Base-by-base conservation (phyloP, 37 sponge, comb jelly and placozoan species). In the Diacarnus erythraeanus region DNA sequence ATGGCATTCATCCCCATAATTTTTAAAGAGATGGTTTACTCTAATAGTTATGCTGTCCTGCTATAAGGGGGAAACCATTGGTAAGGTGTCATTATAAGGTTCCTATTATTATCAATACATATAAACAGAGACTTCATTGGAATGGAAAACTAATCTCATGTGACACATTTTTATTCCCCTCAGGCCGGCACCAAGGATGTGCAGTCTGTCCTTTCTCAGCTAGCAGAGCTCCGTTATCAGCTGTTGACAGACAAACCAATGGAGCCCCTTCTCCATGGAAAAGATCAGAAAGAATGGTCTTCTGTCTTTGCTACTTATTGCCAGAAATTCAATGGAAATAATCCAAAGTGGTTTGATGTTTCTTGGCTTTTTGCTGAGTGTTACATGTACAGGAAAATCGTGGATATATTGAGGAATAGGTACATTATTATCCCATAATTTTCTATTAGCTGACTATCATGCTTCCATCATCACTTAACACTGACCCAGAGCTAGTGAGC, bases 281-380 rank as follows among this genome's bases (percentile, higher is more conserved):
- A 69, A 1, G 95, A 96, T 72, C 40, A 86, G 37, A 42, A 84
- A 41, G 38, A 78, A 59, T 98, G 99, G 99, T 77, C 80, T 3
- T 72, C 59, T 42, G 87, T 83, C 39, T 71, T 80, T 27, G 74
- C 81, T 21, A 35, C 38, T 18, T 83, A 80, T 65, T 36, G 77
- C 30, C 29, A 78, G 59, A 72, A 67, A 67, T 77, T 78, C 35
- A 44, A 72, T 17, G 87, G 80, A 23, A 65, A 59, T 18, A 77
- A 81, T 4, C 95, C 93, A 18, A 57, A 74, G 26, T 97, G 99
- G 99, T 96, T 88, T 71, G 33, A 72, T 2, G 88, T 90, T 31
- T 92, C 99, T 2, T 99, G 99, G 99, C 86, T 99, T 42, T 94
- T 87, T 72, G 86, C 92, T 0, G 99, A 99, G 82, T 99, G 99